Conservation (phyloP, 2,113 vertebrate genomes). For the Reinhardtius hippoglossoides region DNA sequence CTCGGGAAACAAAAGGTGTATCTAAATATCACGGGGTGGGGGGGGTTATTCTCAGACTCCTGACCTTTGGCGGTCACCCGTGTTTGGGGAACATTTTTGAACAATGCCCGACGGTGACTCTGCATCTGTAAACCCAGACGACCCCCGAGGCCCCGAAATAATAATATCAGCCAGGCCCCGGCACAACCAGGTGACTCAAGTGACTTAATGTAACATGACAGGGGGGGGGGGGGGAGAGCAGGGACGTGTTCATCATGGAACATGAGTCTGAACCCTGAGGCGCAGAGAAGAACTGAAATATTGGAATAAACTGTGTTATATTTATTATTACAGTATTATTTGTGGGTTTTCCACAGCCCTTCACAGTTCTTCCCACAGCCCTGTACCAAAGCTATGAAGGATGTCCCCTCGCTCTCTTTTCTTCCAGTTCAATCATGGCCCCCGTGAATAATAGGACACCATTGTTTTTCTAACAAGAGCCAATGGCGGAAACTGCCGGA, state of each 20-base stretch:
- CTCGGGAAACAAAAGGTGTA: conserved; percentile 57
- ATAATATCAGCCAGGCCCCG: conserved; percentile 16
- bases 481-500: conserved; percentile 72
- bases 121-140: conserved; percentile 29
- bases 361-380: not conserved
- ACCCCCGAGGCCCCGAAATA: conserved; percentile 6
- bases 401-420: conserved; percentile 34
- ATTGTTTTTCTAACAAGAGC: conserved; percentile 77
- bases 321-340: no score
- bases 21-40: conserved; percentile 69
- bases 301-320: no score
- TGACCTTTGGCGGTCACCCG: conserved; percentile 68
- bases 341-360: not conserved
- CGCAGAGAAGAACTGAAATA: no score
- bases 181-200: not conserved
- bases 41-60: conserved; percentile 66
- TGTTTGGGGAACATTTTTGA: conserved; percentile 75
- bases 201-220: conserved; percentile 5
- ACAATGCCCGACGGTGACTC: conserved; percentile 60
- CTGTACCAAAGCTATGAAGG: not conserved
- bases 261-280: no score
- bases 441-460: conserved; percentile 73
- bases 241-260: no score
- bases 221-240: not conserved
- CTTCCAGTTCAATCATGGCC: conserved; percentile 45